A percentile compares a stretch with the other conserved stretches of the same genome.
Conservation (phyloP, 2,888 invertebrate species). For the Omphaloscelis lunosa region DNA sequence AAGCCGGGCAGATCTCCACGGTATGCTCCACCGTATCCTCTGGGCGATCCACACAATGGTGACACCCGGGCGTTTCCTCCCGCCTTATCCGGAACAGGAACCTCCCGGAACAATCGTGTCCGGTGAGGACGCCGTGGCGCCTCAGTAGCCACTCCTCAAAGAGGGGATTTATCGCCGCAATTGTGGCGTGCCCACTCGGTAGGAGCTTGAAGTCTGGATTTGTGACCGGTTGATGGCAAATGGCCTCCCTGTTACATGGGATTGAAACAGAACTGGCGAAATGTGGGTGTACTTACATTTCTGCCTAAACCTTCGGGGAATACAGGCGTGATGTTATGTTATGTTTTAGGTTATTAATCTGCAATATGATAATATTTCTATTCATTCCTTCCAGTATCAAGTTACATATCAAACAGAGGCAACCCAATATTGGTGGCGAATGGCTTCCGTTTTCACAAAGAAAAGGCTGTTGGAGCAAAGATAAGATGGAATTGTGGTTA, state of each 20-base stretch:
- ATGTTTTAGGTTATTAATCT: background rate
- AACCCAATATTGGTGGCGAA: conserved; percentile 62
- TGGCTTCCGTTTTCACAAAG: conserved; percentile 72
- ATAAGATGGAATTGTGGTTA: conserved; percentile 67
- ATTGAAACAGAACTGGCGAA: background rate
- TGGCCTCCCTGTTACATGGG: background rate
- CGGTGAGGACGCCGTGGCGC: too few relatives aligned
- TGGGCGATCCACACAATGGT: too few relatives aligned
- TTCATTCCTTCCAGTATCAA: conserved; percentile 45
- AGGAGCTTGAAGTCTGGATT: too few relatives aligned
- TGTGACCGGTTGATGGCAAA: too few relatives aligned
- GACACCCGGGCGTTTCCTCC: too few relatives aligned
- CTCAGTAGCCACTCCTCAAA: too few relatives aligned
- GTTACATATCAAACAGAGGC: conserved; percentile 44
- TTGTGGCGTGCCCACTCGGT: too few relatives aligned
- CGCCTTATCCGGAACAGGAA: too few relatives aligned
- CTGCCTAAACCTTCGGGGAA: background rate
- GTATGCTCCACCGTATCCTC: too few relatives aligned
- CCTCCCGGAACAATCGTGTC: too few relatives aligned
- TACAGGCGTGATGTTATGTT: background rate
- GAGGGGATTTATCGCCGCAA: too few relatives aligned
- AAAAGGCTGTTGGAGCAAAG: conserved; percentile 59
- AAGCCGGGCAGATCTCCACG: too few relatives aligned
- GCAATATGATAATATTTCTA: background rate
- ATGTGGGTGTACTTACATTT: background rate